These are phyloP conservation scores for Drosophila subsilvestris DNA, from an alignment of 2,888 invertebrate species.

Conservation along the genomic window DNA sequence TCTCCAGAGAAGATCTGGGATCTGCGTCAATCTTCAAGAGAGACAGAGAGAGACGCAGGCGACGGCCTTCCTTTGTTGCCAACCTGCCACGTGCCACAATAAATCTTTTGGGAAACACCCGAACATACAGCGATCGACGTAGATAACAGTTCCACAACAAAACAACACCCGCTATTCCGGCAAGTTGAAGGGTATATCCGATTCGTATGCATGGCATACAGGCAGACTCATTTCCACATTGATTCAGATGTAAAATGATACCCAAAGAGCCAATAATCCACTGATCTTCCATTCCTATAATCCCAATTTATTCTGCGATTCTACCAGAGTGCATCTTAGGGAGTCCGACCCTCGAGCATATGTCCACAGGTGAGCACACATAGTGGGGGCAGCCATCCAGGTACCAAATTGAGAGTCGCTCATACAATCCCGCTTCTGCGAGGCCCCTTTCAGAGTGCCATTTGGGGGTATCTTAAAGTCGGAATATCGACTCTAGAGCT, in stretches of 20 bases:
- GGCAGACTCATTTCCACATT: no score
- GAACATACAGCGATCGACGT: conserved; percentile 11
- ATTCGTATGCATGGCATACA: neutral
- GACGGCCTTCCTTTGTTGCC: conserved; percentile 4
- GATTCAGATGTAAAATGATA: no score
- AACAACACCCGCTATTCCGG: neutral
- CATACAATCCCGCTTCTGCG: no score
- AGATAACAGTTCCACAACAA: conserved; percentile 29
- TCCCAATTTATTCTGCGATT: no score
- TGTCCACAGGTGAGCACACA: no score
- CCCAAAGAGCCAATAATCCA: no score
- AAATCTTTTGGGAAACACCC: conserved; percentile 32
- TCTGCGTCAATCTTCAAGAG: conserved; percentile 23
- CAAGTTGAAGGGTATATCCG: neutral
- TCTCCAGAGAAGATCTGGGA: neutral
- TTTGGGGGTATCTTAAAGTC: neutral
- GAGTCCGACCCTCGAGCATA: no score
- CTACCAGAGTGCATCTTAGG: no score
- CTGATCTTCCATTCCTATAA: no score
- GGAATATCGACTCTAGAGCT: neutral
- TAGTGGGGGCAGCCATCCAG: no score
- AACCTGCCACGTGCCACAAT: conserved; percentile 13
- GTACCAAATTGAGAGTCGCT: no score
- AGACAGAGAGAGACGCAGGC: neutral
- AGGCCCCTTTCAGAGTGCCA: neutral